Evolutionary conservation across 35 echinoderm and acorn worm genomes (phyloP), one percentile per base, ranked within the genome.

Genomic region (Strongylocentrotus purpuratus): DNA sequence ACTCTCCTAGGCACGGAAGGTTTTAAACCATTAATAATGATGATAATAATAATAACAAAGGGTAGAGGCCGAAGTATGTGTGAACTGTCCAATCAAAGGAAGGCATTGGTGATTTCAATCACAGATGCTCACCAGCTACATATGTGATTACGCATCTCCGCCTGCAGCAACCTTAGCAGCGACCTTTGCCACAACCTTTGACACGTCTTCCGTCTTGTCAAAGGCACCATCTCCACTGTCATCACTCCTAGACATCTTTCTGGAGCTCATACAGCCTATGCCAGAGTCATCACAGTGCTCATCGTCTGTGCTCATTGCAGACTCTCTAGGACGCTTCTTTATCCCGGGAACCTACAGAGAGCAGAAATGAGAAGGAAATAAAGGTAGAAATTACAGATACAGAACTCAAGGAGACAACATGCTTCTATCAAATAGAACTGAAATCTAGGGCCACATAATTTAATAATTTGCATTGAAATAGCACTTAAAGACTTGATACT

Each of bases 161-260:
- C 65, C n/a, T 78, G 22, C 50, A 6, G 15, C 15, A 12, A 55
- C 65, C 28, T n/a, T 28, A 7, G 65, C 7, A 4, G 20, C 65
- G 65, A 78, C 65, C 20, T 78, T 78, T 78, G 65, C n/a, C 65
- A 78, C 65, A 22, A 78, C 65, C 20, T 78, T 78, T 78, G 65
- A 78, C 65, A 78, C 65, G 8, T 94, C 92, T 11, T 89, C 87
- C 7, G 45, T 89, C 87, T 89, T 46, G 87, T 25, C 87, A 31
- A 33, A 45, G 33, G 33, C 32, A 89, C 87, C 0, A 11, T 93
- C 91, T 14, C 91, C 91, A 93, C 91, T 93, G 91, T 93, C 91
- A 31, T 93, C 91, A 32, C 91, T 93, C 46, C 48, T 47, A 14
- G 91, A 93, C 91, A 93, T 93, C 48, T 93, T 93, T 14, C 91